These are phyloP conservation scores for Cladorhizidae sp. DNA, from an alignment of 37 sponge, comb jelly and placozoan genomes.

Conservation along the genomic window DNA sequence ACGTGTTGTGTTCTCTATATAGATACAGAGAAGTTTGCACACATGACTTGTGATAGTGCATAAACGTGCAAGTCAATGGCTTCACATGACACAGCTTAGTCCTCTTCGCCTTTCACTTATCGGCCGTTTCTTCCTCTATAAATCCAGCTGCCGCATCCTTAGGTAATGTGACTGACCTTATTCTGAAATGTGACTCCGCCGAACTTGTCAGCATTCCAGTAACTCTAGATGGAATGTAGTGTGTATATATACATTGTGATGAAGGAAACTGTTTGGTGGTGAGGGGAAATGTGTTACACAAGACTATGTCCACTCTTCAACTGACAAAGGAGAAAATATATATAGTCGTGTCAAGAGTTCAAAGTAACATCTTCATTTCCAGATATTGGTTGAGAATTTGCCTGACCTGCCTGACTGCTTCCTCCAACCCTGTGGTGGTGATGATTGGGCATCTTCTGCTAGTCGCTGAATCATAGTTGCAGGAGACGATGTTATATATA, in stretches of 20 bases:
- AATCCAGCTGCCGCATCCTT: constrained; percentile 91
- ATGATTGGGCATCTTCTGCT: constrained; percentile 94
- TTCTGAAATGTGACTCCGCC: constrained; percentile 91
- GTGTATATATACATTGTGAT: too few species aligned
- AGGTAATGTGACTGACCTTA: constrained; percentile 86
- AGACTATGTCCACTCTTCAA: too few species aligned
- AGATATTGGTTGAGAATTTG: too few species aligned
- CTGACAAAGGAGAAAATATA: too few species aligned
- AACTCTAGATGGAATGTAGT: constrained; percentile 98
- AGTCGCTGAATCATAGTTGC: constrained; percentile 86
- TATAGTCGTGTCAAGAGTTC: too few species aligned
- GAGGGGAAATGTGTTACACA: too few species aligned
- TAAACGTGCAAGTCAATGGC: neutral
- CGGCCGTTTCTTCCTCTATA: constrained; percentile 81
- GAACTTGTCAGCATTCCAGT: constrained; percentile 92
- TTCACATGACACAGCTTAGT: too few species aligned
- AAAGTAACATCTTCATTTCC: too few species aligned
- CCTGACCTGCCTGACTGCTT: too few species aligned
- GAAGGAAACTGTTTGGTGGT: too few species aligned
- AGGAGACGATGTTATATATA: neutral
- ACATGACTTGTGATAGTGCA: neutral
- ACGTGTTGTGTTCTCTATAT: neutral
- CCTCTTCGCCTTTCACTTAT: constrained; percentile 31
- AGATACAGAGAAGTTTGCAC: neutral
- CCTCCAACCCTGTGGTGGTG: too few species aligned